Evolutionary conservation across 1,140 invertebrate species (phyloP).

Genomic region (Calephelis virginiensis): DNA sequence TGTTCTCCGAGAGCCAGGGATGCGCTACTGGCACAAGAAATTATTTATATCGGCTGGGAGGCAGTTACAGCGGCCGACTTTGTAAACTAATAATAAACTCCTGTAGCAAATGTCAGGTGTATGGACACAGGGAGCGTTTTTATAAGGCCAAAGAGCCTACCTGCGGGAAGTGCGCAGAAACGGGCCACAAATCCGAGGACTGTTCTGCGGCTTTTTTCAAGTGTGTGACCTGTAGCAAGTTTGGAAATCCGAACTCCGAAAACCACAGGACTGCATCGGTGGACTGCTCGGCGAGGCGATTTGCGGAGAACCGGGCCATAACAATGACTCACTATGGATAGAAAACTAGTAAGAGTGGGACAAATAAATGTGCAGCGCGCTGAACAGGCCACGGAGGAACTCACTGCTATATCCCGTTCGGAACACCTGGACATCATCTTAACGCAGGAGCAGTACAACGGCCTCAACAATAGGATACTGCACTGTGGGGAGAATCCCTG

Average conservation of each 20-base stretch:
- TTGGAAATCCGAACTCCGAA: not conserved
- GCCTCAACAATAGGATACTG: not conserved
- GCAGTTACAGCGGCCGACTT: constrained; percentile 21
- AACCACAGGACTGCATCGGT: constrained; percentile 1
- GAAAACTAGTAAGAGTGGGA: not conserved
- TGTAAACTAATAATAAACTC: constrained; percentile 27
- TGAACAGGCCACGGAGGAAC: constrained; percentile 27
- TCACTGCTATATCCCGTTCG: constrained; percentile 15
- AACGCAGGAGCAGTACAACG: constrained; percentile 26
- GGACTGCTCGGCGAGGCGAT: constrained; percentile 19
- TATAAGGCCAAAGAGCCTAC: constrained; percentile 16
- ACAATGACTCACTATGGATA: constrained; percentile 18
- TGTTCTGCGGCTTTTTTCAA: not conserved
- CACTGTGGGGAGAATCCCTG: not conserved
- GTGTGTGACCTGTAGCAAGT: constrained; percentile 26
- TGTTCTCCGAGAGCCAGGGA: constrained; percentile 17
- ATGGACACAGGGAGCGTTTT: constrained; percentile 29
- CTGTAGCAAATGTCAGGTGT: constrained; percentile 31
- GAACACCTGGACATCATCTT: constrained; percentile 28
- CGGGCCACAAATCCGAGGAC: constrained; percentile 9
- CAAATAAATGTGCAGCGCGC: constrained; percentile 29
- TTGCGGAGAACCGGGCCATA: constrained; percentile 17
- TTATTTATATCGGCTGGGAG: constrained; percentile 25
- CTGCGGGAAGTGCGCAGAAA: constrained; percentile 29
- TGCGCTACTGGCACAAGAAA: not conserved